Conservation (phyloP, 2,113 vertebrate genomes). For the Indicator maculatus region DNA sequence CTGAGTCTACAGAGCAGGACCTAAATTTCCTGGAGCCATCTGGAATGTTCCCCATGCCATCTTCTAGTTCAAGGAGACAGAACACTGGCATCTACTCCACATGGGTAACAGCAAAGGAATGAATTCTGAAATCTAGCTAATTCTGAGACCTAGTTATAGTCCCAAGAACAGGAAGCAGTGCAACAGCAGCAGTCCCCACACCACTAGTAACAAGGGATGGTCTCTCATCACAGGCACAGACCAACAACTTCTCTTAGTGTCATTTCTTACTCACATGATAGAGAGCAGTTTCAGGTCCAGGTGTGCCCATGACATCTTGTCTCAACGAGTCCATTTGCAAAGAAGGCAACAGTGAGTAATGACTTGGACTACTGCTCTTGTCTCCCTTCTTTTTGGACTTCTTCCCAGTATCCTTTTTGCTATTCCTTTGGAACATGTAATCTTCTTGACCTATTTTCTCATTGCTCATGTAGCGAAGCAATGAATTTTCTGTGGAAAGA, state of each 20-base stretch:
- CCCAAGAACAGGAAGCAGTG: not conserved
- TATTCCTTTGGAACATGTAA: constrained; percentile 91
- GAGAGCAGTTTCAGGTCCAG: constrained; percentile 87
- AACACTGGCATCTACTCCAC: not conserved
- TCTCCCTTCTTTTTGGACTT: constrained; percentile 94
- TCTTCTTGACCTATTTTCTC: constrained; percentile 90
- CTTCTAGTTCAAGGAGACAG: not conserved
- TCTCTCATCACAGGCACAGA: not conserved
- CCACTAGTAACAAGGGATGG: not conserved
- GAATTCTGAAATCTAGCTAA: not conserved
- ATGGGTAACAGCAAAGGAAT: not conserved
- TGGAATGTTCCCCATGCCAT: no score
- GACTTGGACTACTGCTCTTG: constrained; percentile 92
- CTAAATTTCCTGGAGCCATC: no score
- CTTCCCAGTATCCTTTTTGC: constrained; percentile 92
- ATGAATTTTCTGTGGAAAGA: constrained; percentile 85
- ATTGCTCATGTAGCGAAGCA: constrained; percentile 93
- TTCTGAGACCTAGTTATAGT: not conserved
- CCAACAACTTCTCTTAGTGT: not conserved
- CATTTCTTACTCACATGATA: constrained; percentile 87
- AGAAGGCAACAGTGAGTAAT: constrained; percentile 89
- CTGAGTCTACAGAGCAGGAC: no score
- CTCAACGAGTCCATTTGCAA: constrained; percentile 93
- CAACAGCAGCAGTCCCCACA: not conserved
- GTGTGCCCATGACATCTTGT: constrained; percentile 89